phyloP scores from a whole-genome alignment of 2,113 vertebrate genomes.

The Otocyon megalotis region DNA sequence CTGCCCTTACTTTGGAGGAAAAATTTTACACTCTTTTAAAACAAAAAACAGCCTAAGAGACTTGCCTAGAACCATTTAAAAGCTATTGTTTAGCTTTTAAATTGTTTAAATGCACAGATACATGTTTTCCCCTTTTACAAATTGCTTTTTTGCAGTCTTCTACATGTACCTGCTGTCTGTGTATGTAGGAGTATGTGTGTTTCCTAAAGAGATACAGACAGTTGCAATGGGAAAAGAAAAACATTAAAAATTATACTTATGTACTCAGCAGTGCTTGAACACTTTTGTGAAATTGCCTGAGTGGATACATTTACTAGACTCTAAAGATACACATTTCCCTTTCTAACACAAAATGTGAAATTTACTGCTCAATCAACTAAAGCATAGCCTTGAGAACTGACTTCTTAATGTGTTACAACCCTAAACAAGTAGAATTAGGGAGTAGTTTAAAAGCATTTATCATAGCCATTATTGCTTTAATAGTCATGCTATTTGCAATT shows the following conservation, averaged over 20 bases:
- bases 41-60: not conserved
- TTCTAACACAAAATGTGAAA: conserved; percentile 25
- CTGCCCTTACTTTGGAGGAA: not conserved
- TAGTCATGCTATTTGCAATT: not conserved
- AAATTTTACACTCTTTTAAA: not conserved
- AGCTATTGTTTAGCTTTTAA: not conserved
- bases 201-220: not conserved
- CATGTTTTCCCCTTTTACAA: not conserved
- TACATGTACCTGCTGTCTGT: not conserved
- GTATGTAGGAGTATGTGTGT: not conserved
- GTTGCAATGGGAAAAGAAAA: not conserved
- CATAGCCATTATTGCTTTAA: not conserved
- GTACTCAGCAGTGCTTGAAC: not conserved
- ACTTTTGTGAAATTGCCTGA: not conserved
- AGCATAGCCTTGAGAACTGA: not conserved
- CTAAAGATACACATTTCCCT: conserved; percentile 19
- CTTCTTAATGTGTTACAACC: not conserved
- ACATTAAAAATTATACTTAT: conserved; percentile 41
- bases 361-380: conserved; percentile 22
- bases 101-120: not conserved
- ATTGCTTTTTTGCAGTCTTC: not conserved
- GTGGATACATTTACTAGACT: conserved; percentile 45
- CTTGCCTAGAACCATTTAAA: not conserved
- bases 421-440: not conserved
- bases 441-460: not conserved